Evolutionary conservation across 2,113 vertebrate species (phyloP).

Genomic region (Orycteropus afer): DNA sequence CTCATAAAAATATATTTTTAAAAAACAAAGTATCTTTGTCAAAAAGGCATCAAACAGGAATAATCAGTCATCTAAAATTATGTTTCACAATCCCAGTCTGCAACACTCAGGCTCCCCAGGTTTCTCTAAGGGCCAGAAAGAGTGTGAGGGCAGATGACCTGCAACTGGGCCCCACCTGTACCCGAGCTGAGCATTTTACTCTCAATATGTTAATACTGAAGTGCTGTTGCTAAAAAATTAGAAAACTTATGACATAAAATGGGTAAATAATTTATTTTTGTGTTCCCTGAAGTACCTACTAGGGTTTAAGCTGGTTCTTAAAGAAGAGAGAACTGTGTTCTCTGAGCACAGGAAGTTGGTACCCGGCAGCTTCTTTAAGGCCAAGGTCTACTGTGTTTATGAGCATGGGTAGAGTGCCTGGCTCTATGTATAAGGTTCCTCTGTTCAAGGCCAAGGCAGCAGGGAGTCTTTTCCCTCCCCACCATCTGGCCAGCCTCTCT

Average conservation of each 20-base stretch:
- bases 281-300: constrained; percentile 42
- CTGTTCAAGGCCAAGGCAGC: neutral
- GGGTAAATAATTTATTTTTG: constrained; percentile 41
- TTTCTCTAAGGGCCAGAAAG: neutral
- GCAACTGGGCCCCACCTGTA: neutral
- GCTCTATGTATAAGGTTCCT: neutral
- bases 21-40: neutral
- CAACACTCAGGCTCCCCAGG: neutral
- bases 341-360: neutral
- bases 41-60: constrained; percentile 39
- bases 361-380: neutral
- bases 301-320: constrained; percentile 14
- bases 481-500: neutral
- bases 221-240: neutral
- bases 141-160: neutral
- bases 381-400: neutral
- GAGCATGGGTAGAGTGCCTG: neutral
- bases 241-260: constrained; percentile 30
- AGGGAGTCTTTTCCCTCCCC: neutral
- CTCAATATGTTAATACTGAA: neutral
- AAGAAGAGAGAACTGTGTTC: neutral
- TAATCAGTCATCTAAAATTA: neutral
- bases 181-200: neutral
- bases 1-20: constrained; percentile 10
- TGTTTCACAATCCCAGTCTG: no score